Evolutionary conservation across 2,113 vertebrate genomes (phyloP).

Genomic region (Bubo blakistoni): DNA sequence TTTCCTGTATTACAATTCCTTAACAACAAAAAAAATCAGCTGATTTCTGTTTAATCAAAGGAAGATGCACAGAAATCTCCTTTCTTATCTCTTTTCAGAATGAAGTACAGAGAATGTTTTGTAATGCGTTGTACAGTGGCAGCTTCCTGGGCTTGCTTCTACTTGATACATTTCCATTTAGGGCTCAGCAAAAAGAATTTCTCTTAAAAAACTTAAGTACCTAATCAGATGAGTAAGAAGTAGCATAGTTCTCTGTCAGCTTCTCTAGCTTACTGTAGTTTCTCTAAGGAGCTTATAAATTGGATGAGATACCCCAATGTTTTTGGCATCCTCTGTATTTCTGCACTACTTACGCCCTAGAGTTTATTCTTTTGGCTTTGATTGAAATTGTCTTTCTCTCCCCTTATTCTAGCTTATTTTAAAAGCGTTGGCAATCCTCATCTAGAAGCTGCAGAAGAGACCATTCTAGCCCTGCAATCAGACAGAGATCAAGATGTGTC

Average conservation of each 20-base stretch:
- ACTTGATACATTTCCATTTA: neutral
- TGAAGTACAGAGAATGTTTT: neutral
- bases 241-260: neutral
- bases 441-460: conserved; percentile 85
- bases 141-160: neutral
- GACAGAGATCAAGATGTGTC: conserved; percentile 88
- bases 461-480: conserved; percentile 80
- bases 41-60: neutral
- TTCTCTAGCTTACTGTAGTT: neutral
- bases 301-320: neutral
- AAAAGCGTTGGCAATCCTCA: conserved; percentile 87
- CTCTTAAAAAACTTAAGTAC: neutral
- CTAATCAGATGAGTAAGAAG: neutral
- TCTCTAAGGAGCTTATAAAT: neutral
- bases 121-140: neutral
- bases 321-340: neutral
- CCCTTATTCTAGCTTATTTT: conserved; percentile 76
- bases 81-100: neutral
- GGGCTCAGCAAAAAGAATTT: neutral
- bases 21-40: neutral
- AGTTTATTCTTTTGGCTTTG: neutral
- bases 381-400: neutral
- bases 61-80: neutral
- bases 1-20: neutral
- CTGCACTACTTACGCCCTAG: neutral